Conservation (phyloP, 2,113 vertebrate species). For the Morone saxatilis region DNA sequence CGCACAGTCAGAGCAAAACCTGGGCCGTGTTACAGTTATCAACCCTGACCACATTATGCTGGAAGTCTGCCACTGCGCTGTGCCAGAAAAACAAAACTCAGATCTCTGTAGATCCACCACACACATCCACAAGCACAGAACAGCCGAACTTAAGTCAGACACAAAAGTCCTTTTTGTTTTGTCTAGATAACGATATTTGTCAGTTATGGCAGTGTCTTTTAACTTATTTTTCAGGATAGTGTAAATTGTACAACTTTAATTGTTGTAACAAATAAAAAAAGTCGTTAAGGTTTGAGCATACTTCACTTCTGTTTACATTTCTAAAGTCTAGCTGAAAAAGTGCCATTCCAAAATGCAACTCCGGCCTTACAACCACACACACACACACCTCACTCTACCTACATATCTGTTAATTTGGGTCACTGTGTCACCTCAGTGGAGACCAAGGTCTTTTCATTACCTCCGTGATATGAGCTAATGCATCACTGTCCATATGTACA, state of each 20-base stretch:
- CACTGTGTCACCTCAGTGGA: conserved; percentile 73
- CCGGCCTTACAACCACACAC: neutral
- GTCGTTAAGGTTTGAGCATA: neutral
- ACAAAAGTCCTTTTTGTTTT: neutral
- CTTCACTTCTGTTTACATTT: neutral
- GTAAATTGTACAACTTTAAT: neutral
- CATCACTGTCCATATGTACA: conserved; percentile 72
- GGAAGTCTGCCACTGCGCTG: conserved; percentile 60
- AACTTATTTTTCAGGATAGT: neutral
- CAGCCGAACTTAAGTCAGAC: neutral
- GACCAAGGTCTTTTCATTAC: conserved; percentile 71
- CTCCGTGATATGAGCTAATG: conserved; percentile 72
- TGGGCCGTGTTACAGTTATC: conserved; percentile 74
- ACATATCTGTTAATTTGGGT: conserved; percentile 74
- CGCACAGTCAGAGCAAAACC: conserved; percentile 65
- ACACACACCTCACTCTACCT: conserved; percentile 1
- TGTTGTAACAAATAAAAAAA: neutral
- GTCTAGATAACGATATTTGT: neutral
- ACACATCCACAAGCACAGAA: conserved; percentile 18
- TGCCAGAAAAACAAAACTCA: conserved; percentile 57
- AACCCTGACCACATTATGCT: conserved; percentile 71
- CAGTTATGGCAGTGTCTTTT: neutral
- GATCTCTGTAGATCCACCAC: conserved; percentile 41
- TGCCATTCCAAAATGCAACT: neutral
- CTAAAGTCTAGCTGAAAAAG: neutral